Evolutionary conservation across 1,140 invertebrate genomes (phyloP), one percentile per base, ranked within the genome.

Genomic region (Armadillidium nasatum): DNA sequence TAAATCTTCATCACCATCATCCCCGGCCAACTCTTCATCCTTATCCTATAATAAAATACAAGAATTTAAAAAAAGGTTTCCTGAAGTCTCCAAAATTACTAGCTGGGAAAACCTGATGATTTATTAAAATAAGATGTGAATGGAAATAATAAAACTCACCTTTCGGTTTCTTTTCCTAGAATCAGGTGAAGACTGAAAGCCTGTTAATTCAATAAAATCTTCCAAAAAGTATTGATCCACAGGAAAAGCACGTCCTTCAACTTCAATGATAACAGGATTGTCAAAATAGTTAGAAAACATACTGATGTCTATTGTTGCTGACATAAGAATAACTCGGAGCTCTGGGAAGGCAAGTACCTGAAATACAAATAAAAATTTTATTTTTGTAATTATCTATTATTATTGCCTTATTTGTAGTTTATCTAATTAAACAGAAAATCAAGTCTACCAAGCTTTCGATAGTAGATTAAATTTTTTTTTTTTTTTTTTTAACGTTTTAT

Each of bases 241-340:
- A 0, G 94, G 93, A 84, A 87, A 93, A 2, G 93, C 88, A 66
- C 92, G 87, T 0, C 94, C 94, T 0, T 90, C 88, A 1, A 95
- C 90, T 86, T 92, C 90, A 76, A 92, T 85, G 0, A 94, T 90
- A 0, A 93, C 94, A 85, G 94, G 96, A 76, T 92, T 88, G 74
- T 92, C 92, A 85, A 99, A 99, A 85, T 99, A 99, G 11, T 90
- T 86, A 4, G 91, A 89, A 84, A 99, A 99, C 0, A 97, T 87
- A 0, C 91, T 89, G 0, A 93, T 95, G 82, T 97, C 95, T 75
- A 99, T 94, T 0, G 97, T 97, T 6, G 97, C 97, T 7, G 95
- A 98, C 96, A 99, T 99, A 22, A 99, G 88, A 82, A 99, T 94
- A 7, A 99, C 88, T 75, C 94, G 88, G 13, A 98, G 83, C 54